These are phyloP conservation scores for Brachyistius frenatus DNA, from an alignment of 2,113 vertebrate species.

Conservation along the genomic window DNA sequence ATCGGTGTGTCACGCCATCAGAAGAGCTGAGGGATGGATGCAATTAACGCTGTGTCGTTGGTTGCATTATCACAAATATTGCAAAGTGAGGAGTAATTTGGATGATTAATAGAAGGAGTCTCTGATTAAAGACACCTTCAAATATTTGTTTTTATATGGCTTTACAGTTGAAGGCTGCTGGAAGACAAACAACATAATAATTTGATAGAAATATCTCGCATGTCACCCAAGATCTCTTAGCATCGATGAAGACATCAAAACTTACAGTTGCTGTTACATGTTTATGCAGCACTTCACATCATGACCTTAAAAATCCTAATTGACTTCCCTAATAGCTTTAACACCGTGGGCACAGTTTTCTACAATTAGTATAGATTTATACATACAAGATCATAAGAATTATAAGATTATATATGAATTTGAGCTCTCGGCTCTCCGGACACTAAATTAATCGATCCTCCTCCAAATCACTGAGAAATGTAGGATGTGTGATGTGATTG, in stretches of 20 bases:
- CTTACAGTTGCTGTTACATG: no score
- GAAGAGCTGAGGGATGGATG: constrained; percentile 71
- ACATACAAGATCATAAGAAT: no score
- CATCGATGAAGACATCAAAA: neutral
- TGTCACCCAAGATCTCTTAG: neutral
- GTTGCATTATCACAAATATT: constrained; percentile 78
- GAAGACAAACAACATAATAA: constrained; percentile 23
- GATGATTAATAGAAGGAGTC: constrained; percentile 68
- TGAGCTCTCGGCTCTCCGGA: no score
- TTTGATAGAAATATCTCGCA: constrained; percentile 14
- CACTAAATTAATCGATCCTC: no score
- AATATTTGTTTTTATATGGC: constrained; percentile 47
- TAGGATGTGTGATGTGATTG: no score
- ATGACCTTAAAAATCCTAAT: no score
- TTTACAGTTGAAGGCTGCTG: constrained; percentile 14
- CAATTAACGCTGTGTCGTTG: constrained; percentile 72
- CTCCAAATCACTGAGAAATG: no score
- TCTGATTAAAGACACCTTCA: constrained; percentile 55
- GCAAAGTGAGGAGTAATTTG: constrained; percentile 75
- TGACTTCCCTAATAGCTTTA: no score
- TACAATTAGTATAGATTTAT: no score
- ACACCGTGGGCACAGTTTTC: no score
- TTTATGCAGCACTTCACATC: no score
- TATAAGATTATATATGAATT: no score
- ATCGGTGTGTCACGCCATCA: constrained; percentile 58